phyloP scores from a whole-genome alignment of 2,113 vertebrate species.

The Protomyctophum bolini region DNA sequence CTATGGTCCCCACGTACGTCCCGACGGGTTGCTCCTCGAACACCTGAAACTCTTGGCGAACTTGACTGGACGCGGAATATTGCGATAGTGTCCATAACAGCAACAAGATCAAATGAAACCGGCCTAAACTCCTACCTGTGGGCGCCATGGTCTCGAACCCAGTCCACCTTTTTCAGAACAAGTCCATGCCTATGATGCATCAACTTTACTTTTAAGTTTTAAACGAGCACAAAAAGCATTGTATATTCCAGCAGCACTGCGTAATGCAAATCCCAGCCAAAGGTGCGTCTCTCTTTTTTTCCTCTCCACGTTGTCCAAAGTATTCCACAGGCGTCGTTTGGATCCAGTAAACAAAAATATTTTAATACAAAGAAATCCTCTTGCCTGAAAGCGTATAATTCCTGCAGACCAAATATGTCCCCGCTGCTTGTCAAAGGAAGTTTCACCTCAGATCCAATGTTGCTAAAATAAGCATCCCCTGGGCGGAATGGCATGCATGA shows the following conservation, averaged over 20 bases:
- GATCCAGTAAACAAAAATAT: slow-evolving; percentile 26
- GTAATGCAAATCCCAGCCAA: slow-evolving; percentile 18
- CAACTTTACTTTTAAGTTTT: slow-evolving; percentile 53
- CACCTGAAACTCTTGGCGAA: slow-evolving; percentile 93
- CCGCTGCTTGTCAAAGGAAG: slow-evolving; percentile 29
- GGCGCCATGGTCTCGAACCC: slow-evolving; percentile 71
- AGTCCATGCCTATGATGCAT: slow-evolving; percentile 67
- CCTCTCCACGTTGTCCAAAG: slow-evolving; percentile 22
- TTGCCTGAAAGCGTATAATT: slow-evolving; percentile 32
- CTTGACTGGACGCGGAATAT: slow-evolving; percentile 79
- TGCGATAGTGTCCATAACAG: slow-evolving; percentile 76
- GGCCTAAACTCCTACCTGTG: slow-evolving; percentile 68
- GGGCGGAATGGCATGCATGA: slow-evolving; percentile 5
- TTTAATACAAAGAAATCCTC: slow-evolving; percentile 37
- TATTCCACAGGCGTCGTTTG: slow-evolving; percentile 28
- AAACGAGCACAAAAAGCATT: slow-evolving; percentile 49
- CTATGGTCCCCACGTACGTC: slow-evolving; percentile 92
- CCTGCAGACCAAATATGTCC: slow-evolving; percentile 28
- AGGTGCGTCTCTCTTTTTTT: slow-evolving; percentile 4
- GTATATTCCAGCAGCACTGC: slow-evolving; percentile 59
- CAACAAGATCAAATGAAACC: slow-evolving; percentile 64
- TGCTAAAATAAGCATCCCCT: slow-evolving; percentile 26
- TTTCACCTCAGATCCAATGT: slow-evolving; percentile 41
- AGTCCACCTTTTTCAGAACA: slow-evolving; percentile 63
- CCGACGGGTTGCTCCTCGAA: slow-evolving; percentile 93